phyloP scores from a whole-genome alignment of 2,888 invertebrate genomes.

The Oscheius onirici region DNA sequence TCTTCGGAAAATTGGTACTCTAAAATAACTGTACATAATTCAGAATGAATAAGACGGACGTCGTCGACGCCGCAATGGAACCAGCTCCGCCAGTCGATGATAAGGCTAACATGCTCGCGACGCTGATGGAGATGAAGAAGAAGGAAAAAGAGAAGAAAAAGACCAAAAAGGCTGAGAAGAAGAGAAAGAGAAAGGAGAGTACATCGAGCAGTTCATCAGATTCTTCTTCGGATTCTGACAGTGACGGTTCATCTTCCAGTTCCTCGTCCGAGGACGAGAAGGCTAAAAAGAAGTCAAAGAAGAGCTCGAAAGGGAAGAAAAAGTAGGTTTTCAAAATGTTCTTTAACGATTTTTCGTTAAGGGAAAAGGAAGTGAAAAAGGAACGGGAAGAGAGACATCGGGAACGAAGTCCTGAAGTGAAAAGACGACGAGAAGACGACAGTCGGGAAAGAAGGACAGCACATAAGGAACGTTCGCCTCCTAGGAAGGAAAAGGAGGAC shows the following conservation, averaged over 20 bases:
- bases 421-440: slow-evolving; percentile 34
- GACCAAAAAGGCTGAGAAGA: slow-evolving; percentile 1
- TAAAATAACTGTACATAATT: too few species aligned
- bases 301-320: neutral
- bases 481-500: neutral
- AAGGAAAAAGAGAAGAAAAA: slow-evolving; percentile 25
- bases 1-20: too few species aligned
- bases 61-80: slow-evolving; percentile 53
- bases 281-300: slow-evolving; percentile 29
- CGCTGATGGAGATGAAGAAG: slow-evolving; percentile 41
- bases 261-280: slow-evolving; percentile 31
- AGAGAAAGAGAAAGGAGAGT: slow-evolving; percentile 16
- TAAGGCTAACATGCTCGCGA: slow-evolving; percentile 51
- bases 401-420: neutral
- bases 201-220: neutral
- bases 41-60: slow-evolving; percentile 62
- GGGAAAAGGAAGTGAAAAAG: slow-evolving; percentile 22
- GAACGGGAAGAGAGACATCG: slow-evolving; percentile 26
- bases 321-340: too few species aligned
- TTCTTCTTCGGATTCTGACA: slow-evolving; percentile 5
- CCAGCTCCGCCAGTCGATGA: slow-evolving; percentile 33
- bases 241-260: slow-evolving; percentile 21
- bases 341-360: neutral
- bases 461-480: neutral
- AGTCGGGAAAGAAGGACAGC: slow-evolving; percentile 21